Evolutionary conservation across 1,140 invertebrate species (phyloP), one percentile per base, ranked within the genome.

Genomic region (Cardiocondyla obscurior): DNA sequence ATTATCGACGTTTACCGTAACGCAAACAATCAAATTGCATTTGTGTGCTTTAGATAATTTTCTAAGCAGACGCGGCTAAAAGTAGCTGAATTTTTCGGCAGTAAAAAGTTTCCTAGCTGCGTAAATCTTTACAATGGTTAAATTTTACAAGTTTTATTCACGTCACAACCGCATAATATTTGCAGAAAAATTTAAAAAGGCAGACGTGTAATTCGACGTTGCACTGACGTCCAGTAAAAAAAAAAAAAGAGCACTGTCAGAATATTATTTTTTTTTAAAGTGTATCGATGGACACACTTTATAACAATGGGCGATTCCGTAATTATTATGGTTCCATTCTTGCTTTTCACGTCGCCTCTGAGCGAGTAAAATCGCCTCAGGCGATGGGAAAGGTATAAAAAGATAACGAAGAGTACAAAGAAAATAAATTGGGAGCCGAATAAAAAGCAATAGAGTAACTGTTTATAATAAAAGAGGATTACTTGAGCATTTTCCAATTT

Each of bases 351-450:
- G 2, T 76, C 44, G 62, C 22, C 44, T 62, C 30, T 62, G 33
- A 76, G 28, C 28, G 22, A 76, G 19, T 46, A 22, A 58, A 76
- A 64, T 64, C 39, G 19, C 14, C 28, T 76, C 28, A 33, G 22
- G n/a, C 16, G 25, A 60, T 22, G n/a, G 44, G 30, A 36, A 64
- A 60, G 58, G 65, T 64, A 49, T 64, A 76, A 76, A 19, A 65
- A 49, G 42, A 25, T 76, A 46, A 62, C 36, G 39, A 44, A 14
- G 33, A 33, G 42, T 33, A 49, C 39, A 76, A 76, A 76, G 58
- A 76, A 64, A 76, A 76, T 51, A 36, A 76, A 76, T 64, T 76
- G 39, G 28, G 65, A 65, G 19, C 39, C 42, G 2, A 49, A 64
- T 64, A 5, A 51, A 16, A 65, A 3, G 10, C 8, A 49, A n/a